Evolutionary conservation across 2,888 invertebrate species (phyloP).

Genomic region (Ctena decussata): DNA sequence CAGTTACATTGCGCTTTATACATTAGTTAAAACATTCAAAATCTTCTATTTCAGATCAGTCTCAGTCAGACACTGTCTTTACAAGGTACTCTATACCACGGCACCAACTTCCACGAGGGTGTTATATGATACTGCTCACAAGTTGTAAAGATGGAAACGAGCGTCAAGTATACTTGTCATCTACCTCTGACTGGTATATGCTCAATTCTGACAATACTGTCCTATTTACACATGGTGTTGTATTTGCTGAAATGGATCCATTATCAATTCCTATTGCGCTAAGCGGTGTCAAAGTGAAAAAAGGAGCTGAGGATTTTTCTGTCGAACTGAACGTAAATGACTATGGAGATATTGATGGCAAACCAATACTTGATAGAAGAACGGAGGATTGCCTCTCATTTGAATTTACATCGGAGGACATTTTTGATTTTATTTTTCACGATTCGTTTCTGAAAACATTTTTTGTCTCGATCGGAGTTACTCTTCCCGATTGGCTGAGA

Average conservation of each 20-base stretch:
- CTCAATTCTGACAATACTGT: background rate
- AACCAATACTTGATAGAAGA: background rate
- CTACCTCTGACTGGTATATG: slow-evolving; percentile 40
- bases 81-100: background rate
- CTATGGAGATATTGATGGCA: background rate
- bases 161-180: slow-evolving; percentile 26
- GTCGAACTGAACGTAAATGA: background rate
- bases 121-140: slow-evolving; percentile 33
- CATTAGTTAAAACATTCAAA: too few species aligned
- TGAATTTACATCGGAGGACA: slow-evolving; percentile 32
- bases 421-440: slow-evolving; percentile 41
- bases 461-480: slow-evolving; percentile 6
- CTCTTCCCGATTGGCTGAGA: slow-evolving; percentile 41
- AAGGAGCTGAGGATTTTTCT: background rate
- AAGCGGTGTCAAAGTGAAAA: slow-evolving; percentile 13
- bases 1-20: too few species aligned
- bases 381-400: slow-evolving; percentile 32
- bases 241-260: slow-evolving; percentile 23
- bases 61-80: slow-evolving; percentile 18
- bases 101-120: slow-evolving; percentile 40
- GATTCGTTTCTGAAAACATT: slow-evolving; percentile 41
- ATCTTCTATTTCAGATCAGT: slow-evolving; percentile 1
- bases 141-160: slow-evolving; percentile 38
- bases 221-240: slow-evolving; percentile 28
- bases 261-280: slow-evolving; percentile 32